Base-by-base conservation (phyloP, 2,888 invertebrate genomes). In the Platypus cylindrus region DNA sequence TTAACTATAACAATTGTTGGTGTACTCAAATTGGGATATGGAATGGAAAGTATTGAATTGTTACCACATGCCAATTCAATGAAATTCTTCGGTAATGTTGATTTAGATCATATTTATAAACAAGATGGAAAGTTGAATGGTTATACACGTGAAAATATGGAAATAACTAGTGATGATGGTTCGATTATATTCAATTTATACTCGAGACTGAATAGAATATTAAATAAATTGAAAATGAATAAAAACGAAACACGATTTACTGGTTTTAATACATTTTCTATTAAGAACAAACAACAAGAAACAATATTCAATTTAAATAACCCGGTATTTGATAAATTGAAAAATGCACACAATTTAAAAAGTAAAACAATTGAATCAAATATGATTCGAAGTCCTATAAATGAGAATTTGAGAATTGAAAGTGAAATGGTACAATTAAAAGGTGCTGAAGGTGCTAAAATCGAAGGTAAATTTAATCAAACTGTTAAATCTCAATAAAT, bases 21-120 rank as follows among this genome's bases (percentile, higher is more conserved):
- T 5, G 86, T 89, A 0, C 58, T 90, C 26, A 67, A 81, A 37
- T 67, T 90, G 38, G 85, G 85, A 0, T 75, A 75, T 55, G 86
- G 86, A 5, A 79, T 89, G 73, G 82, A 87, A 53, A 82, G 83
- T 70, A 51, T 90, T 60, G 89, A 90, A 59, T 68, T 87, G 29
- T 71, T 86, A 37, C 73, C 78, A 1, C 78, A 80, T 33, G 73
- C 77, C 40, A 72, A 75, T 40, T 67, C 81, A 0, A 65, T 86
- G 0, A 87, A 86, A 55, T 79, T 89, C 54, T 79, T 75, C 41
- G 87, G 87, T 0, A 65, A 71, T 26, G 72, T 81, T 0, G 81
- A 85, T 53, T 63, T 89, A 45, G 84, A 83, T 48, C 73, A 76
- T 40, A 66, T 87, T n/a, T 77, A 76, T 51, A 82, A 82, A 55